A percentile compares a stretch with the other conserved stretches of the same genome.
These are phyloP conservation scores for Oreotrochilus melanogaster DNA, from an alignment of 2,113 vertebrate genomes.

Conservation along the genomic window DNA sequence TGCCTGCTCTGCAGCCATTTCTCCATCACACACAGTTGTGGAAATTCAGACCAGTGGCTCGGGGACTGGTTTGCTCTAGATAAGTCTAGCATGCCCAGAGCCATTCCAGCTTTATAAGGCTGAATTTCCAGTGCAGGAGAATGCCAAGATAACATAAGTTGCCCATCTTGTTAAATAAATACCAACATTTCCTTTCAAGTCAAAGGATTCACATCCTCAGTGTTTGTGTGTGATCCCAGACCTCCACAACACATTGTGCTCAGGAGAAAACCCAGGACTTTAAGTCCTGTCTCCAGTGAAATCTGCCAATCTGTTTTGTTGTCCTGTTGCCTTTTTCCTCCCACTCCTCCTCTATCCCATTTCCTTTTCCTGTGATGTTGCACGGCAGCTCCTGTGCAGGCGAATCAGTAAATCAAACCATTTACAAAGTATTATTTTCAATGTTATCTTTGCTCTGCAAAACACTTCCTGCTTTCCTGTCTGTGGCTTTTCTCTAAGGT, in stretches of 20 bases:
- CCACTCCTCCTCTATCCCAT: neutral
- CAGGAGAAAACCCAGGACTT: neutral
- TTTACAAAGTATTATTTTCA: neutral
- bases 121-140: neutral
- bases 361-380: slow-evolving; percentile 52
- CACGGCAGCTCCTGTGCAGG: neutral
- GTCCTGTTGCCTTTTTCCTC: neutral
- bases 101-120: neutral
- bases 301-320: neutral
- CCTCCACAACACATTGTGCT: neutral
- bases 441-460: slow-evolving; percentile 50
- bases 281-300: neutral
- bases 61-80: neutral
- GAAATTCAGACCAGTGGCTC: neutral
- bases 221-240: neutral
- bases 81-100: neutral
- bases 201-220: neutral
- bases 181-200: neutral
- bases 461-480: slow-evolving; percentile 52
- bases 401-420: neutral
- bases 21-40: neutral
- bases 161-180: neutral
- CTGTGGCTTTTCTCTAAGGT: neutral
- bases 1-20: neutral
- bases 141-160: neutral